Percentiles rank a stretch among this genome's conserved stretches.
Evolutionary conservation across 2,888 invertebrate species (phyloP).

Genomic region (Zhengitettix transpicula): DNA sequence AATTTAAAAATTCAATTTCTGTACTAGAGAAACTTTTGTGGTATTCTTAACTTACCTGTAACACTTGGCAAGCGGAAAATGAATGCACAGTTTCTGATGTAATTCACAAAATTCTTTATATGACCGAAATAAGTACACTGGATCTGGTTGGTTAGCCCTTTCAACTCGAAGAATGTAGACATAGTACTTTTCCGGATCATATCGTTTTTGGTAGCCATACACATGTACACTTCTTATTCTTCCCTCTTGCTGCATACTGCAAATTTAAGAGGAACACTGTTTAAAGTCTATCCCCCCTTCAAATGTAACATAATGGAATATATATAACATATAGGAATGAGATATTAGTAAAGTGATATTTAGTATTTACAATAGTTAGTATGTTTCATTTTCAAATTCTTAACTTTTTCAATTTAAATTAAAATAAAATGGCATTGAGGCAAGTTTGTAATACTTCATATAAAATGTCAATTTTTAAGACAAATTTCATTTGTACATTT

Average conservation of each 20-base stretch:
- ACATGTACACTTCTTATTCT: conserved; percentile 71
- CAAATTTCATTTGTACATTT: no score
- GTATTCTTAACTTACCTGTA: conserved; percentile 46
- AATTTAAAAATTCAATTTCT: neutral
- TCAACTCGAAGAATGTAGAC: conserved; percentile 76
- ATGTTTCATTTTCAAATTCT: no score
- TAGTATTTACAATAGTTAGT: no score
- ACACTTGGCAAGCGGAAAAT: conserved; percentile 81
- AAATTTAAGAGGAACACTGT: no score
- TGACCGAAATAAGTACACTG: conserved; percentile 77
- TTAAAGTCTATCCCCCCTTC: no score
- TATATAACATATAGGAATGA: no score
- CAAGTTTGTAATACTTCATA: no score
- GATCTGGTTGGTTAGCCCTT: conserved; percentile 70
- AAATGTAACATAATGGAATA: no score
- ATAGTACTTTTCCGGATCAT: conserved; percentile 95
- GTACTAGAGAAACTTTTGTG: neutral
- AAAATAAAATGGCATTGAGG: no score
- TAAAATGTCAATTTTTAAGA: no score
- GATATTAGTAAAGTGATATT: no score
- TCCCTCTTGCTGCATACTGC: conserved; percentile 77
- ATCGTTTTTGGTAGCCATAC: conserved; percentile 81
- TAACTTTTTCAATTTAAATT: no score
- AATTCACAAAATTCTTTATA: conserved; percentile 96
- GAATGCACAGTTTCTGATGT: conserved; percentile 80